Evolutionary conservation across 2,113 vertebrate genomes (phyloP).

Genomic region (Bettongia penicillata): DNA sequence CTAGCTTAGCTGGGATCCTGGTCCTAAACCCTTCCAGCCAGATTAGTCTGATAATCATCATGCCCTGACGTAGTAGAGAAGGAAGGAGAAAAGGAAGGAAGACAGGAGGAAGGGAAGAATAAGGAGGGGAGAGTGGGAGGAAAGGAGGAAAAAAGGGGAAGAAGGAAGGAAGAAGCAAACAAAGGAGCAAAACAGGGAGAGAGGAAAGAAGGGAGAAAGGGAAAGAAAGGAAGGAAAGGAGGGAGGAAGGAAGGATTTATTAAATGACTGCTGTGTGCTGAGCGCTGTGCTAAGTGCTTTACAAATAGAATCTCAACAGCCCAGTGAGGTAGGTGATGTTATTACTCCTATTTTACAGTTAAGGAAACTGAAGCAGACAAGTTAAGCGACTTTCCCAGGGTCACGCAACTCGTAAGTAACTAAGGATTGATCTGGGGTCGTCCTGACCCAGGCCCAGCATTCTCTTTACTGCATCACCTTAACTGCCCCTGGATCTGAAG

Average conservation of each 20-base stretch:
- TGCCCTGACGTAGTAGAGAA: not conserved
- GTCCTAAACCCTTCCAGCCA: not conserved
- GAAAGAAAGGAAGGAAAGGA: not conserved
- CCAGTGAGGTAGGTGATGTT: not conserved
- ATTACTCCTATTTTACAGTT: not conserved
- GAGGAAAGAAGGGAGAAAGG: not conserved
- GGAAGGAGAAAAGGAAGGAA: not conserved
- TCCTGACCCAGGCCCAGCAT: not conserved
- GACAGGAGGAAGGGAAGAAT: not conserved
- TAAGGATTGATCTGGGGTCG: not conserved
- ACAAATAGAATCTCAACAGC: not conserved
- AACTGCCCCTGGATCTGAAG: not conserved
- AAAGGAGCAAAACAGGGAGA: not conserved
- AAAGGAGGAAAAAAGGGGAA: not conserved
- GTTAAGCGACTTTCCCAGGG: not conserved
- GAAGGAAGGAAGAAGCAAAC: not conserved
- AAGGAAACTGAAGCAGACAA: not conserved
- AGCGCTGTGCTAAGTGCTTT: not conserved
- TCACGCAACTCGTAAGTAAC: not conserved
- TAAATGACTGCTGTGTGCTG: not conserved
- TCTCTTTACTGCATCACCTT: not conserved
- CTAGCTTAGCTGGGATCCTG: not conserved
- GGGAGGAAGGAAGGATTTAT: not conserved
- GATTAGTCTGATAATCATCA: not conserved
- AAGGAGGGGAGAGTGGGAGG: rapidly evolving